Conservation (phyloP, 53 echinoderm and acorn worm genomes). For the Zoroaster sp. region DNA sequence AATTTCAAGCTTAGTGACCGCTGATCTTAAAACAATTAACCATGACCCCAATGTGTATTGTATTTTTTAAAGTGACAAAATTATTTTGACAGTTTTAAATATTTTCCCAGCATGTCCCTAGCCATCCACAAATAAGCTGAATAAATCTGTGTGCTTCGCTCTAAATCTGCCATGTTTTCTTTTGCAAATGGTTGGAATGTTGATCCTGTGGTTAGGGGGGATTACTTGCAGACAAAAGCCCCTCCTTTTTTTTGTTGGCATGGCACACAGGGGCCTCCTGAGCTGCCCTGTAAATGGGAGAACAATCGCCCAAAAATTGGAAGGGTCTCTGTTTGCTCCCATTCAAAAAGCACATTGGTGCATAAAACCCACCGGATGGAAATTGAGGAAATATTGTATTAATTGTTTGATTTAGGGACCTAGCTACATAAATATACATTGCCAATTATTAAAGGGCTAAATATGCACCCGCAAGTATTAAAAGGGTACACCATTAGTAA, state of each 20-base stretch:
- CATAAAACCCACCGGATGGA: neutral
- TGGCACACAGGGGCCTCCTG: neutral
- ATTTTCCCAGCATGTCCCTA: no score
- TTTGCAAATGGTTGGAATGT: neutral
- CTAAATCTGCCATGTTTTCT: neutral
- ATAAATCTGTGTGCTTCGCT: neutral
- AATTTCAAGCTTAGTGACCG: no score
- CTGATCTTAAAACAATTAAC: no score
- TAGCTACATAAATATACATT: no score
- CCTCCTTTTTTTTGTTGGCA: neutral
- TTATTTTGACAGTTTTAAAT: no score
- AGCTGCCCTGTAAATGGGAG: neutral
- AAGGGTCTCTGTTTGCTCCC: neutral
- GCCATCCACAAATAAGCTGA: no score
- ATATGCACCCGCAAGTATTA: no score
- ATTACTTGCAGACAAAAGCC: neutral
- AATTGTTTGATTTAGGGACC: neutral
- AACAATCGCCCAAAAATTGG: neutral
- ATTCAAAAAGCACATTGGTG: neutral
- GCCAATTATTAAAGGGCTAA: no score
- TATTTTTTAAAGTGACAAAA: no score
- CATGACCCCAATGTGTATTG: no score
- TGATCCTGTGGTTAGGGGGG: neutral
- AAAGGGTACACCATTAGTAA: no score
- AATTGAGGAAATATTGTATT: neutral